Percentiles rank a stretch among this genome's conserved stretches.
These are phyloP conservation scores for Silurus aristotelis DNA, from an alignment of 2,797 vertebrate genomes.

Conservation along the genomic window DNA sequence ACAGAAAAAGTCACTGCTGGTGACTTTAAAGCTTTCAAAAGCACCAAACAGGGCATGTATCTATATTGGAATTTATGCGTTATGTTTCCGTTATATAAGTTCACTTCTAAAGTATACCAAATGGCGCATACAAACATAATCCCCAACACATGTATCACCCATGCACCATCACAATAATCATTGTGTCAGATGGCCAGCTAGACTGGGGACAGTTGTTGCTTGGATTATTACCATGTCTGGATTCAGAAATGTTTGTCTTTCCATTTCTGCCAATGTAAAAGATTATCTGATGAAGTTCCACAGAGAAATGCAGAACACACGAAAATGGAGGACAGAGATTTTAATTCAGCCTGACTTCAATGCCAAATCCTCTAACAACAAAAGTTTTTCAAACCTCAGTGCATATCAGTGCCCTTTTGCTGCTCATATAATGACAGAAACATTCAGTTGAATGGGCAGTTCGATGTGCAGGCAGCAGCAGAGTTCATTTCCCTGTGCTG, in stretches of 20 bases:
- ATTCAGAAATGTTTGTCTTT: constrained; percentile 37
- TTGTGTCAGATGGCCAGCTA: constrained; percentile 9
- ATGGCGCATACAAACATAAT: not conserved
- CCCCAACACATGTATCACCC: not conserved
- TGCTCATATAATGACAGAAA: constrained; percentile 32
- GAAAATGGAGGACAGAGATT: constrained; percentile 22
- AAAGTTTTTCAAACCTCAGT: constrained; percentile 39
- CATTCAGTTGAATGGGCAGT: constrained; percentile 25
- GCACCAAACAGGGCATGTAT: not conserved
- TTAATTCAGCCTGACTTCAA: constrained; percentile 25
- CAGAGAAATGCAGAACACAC: constrained; percentile 27
- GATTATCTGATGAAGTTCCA: constrained; percentile 39
- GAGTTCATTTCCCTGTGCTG: constrained; percentile 24
- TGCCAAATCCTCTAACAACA: constrained; percentile 34
- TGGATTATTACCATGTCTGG: constrained; percentile 32
- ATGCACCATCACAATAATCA: not conserved
- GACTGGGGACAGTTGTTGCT: not conserved
- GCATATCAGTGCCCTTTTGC: constrained; percentile 29
- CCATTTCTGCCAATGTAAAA: constrained; percentile 1
- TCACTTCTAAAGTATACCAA: not conserved
- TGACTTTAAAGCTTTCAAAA: constrained; percentile 15
- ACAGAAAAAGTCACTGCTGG: not conserved
- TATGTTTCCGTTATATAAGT: not conserved
- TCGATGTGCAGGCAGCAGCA: not conserved
- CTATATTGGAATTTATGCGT: not conserved